Evolutionary conservation across 2,113 vertebrate genomes (phyloP), one percentile per base, ranked within the genome.

Genomic region (Calidris pugnax): DNA sequence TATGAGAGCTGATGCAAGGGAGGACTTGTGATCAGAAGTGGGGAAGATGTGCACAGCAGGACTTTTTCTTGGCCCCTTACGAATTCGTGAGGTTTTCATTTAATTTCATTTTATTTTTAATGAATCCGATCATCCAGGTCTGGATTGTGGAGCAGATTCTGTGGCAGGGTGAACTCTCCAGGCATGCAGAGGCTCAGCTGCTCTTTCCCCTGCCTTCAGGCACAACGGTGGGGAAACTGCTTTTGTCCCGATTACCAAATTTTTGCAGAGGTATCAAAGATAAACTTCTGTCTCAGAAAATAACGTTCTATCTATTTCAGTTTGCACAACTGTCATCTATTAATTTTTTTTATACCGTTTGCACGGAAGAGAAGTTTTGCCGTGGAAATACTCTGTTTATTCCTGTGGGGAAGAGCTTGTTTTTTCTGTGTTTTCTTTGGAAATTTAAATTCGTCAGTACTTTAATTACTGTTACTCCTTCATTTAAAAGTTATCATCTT

Each of bases 241-340:
- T 90, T 79, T 80, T 80, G 57, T 74, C 55, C 63, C 5, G 1
- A 17, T 69, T 47, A 80, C 35, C 63, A 43, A 53, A 63, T 74
- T 83, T 87, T 94, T 94, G 59, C 63, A 6, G 2, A 74, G 15
- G 5, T 90, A 32, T 74, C 56, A 63, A 32, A 76, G 63, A 79
- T 47, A 56, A 24, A 85, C 73, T 83, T 83, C 27, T 50, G 48
- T n/a, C 48, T 75, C 73, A 72, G 47, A 94, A 94, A 95, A 92
- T 50, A 56, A 55, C 1, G 2, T 80, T n/a, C 55, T 74, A 10
- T 79, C 37, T 90, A 35, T 79, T 92, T 88, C 62, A 80, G 41
- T 85, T 91, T 89, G 47, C 88, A 59, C 85, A 91, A 41, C 74
- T 94, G 87, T 85, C 35, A 45, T 79, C 85, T 89, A 87, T 94